Conservation (phyloP, 2,113 vertebrate genomes). For the Xyrauchen texanus region DNA sequence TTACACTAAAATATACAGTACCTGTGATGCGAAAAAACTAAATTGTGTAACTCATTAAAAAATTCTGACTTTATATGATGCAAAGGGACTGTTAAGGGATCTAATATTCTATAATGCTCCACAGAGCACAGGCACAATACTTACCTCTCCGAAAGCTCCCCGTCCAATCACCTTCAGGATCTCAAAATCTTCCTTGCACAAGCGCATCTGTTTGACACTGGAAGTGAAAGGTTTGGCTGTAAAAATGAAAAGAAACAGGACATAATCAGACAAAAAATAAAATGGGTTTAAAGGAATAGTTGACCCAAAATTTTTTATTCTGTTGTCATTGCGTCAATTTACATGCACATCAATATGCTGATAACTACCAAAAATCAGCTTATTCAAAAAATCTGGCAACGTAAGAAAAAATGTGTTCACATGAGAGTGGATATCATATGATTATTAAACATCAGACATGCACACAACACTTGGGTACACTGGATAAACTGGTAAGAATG, state of each 20-base stretch:
- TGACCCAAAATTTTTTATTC: background rate
- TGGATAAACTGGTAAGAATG: too few relatives aligned
- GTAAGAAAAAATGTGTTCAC: too few relatives aligned
- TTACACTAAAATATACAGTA: background rate
- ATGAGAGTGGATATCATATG: too few relatives aligned
- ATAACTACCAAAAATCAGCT: too few relatives aligned
- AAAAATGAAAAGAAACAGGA: conserved; percentile 61
- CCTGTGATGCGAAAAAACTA: background rate
- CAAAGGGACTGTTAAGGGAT: background rate
- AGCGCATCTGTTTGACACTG: conserved; percentile 97
- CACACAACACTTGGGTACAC: too few relatives aligned
- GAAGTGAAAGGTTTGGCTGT: conserved; percentile 95
- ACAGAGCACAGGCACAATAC: conserved; percentile 10
- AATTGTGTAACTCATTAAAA: background rate
- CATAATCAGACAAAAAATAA: background rate
- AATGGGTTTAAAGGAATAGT: background rate
- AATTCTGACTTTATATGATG: conserved; percentile 6
- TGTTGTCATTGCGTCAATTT: too few relatives aligned
- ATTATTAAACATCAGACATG: too few relatives aligned
- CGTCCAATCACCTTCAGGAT: conserved; percentile 98
- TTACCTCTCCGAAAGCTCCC: conserved; percentile 98
- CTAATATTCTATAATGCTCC: background rate
- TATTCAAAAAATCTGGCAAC: too few relatives aligned
- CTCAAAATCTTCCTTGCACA: conserved; percentile 99
- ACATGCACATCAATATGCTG: too few relatives aligned